These are phyloP conservation scores for Acipenser ruthenus DNA, from an alignment of 2,797 vertebrate genomes.

Conservation along the genomic window DNA sequence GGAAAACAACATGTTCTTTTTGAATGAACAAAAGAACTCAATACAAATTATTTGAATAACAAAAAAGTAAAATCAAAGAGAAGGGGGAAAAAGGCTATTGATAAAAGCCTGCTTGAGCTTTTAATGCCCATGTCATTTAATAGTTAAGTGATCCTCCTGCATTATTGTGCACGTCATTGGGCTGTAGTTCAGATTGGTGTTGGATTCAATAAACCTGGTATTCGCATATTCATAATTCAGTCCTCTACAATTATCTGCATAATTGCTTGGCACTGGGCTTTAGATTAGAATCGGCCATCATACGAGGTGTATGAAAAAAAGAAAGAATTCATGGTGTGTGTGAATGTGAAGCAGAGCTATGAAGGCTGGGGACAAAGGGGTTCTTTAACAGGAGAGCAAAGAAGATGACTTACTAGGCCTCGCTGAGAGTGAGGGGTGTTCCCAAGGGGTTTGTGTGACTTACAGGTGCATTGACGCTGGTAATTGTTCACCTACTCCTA, in stretches of 20 bases:
- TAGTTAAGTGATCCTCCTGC: conserved; percentile 51
- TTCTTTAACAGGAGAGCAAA: conserved; percentile 31
- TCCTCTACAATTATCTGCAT: conserved; percentile 45
- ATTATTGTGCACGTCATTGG: conserved; percentile 39
- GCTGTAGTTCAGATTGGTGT: conserved; percentile 41
- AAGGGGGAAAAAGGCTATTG: background rate
- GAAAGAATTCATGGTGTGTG: conserved; percentile 43
- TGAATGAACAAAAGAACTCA: conserved; percentile 58
- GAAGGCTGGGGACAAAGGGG: conserved; percentile 45
- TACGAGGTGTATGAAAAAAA: conserved; percentile 63
- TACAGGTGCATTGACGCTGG: conserved; percentile 40
- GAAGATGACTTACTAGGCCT: conserved; percentile 38
- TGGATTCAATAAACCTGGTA: conserved; percentile 52
- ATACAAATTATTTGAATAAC: conserved; percentile 58
- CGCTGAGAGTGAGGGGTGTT: conserved; percentile 36
- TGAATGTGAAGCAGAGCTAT: conserved; percentile 47
- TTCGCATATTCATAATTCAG: conserved; percentile 48
- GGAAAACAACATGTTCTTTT: conserved; percentile 39
- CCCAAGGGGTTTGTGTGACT: conserved; percentile 33
- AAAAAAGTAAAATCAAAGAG: conserved; percentile 45
- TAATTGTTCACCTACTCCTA: conserved; percentile 41
- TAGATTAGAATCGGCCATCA: conserved; percentile 65
- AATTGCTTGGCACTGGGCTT: conserved; percentile 47
- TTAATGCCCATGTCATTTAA: conserved; percentile 64
- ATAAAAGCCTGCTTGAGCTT: conserved; percentile 57